Evolutionary conservation across 2,797 vertebrate species (phyloP).

Genomic region (Dallia pectoralis): DNA sequence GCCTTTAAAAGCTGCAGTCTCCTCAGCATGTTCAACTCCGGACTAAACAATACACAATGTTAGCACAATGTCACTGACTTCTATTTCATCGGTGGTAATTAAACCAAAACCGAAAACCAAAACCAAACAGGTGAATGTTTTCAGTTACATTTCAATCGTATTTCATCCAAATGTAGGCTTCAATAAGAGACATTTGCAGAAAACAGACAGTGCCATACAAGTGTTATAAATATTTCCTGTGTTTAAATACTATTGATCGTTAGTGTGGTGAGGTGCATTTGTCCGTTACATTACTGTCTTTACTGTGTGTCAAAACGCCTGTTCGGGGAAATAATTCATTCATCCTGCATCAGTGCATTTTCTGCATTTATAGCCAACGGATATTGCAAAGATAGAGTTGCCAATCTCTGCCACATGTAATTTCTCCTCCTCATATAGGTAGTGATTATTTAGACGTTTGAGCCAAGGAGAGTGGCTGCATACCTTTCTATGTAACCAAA

Average conservation of each 20-base stretch:
- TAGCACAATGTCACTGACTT: constrained; percentile 32
- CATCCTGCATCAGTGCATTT: neutral
- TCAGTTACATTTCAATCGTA: constrained; percentile 40
- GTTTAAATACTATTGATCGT: neutral
- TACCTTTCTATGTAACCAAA: neutral
- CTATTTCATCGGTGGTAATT: constrained; percentile 39
- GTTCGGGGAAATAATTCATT: neutral
- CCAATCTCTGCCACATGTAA: neutral
- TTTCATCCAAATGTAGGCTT: constrained; percentile 28
- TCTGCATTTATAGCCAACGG: no score
- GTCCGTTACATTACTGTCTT: neutral
- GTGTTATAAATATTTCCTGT: neutral
- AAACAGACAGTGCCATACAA: neutral
- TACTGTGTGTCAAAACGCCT: neutral
- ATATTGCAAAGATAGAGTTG: no score
- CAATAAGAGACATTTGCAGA: constrained; percentile 22
- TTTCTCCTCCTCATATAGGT: neutral
- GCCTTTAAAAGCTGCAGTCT: constrained; percentile 22
- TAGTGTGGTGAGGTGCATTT: neutral
- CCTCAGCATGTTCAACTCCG: constrained; percentile 24
- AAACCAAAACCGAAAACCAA: constrained; percentile 42
- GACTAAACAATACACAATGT: constrained; percentile 29
- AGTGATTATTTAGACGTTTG: neutral
- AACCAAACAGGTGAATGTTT: constrained; percentile 40
- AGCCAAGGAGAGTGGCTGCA: neutral